Base-by-base conservation (phyloP, 2,888 invertebrate genomes). In the Oligia fasciuncula region DNA sequence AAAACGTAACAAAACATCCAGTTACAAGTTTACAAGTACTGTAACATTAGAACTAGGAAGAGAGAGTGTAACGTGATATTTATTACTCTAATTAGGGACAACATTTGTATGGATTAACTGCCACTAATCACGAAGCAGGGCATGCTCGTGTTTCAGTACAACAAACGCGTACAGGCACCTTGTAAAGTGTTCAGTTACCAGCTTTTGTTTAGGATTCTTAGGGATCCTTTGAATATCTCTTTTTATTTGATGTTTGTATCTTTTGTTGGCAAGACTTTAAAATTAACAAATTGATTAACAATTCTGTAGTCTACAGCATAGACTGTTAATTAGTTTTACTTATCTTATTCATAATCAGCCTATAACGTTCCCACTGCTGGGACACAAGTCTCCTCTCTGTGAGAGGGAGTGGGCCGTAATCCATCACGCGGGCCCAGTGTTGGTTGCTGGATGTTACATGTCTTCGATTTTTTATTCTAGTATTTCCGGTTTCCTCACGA, bases 41-140 rank as follows among this genome's bases (percentile, higher is more conserved):
- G 80, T 82, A 81, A 80, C 74, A 83, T 76, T 86, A 83, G 90
- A 92, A 92, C 87, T 81, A 93, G 92, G 93, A 93, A 93, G 91
- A 85, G 91, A 92, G 87, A 91, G 87, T 87, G 93, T 91, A 92
- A 93, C 89, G 35, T 81, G 92, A 93, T 93, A 93, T 91, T 92
- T 90, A 89, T 91, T 91, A 84, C 87, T 90, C 87, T 91, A 91
- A 92, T 91, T 92, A 91, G 88, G 90, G 91, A 87, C 89, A 87
- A 85, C 89, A 89, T 91, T 92, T 90, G 90, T 90, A 89, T 85
- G 89, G 88, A 89, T 90, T 88, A 91, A 87, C 87, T 85, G 80
- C 82, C 87, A 87, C 89, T 90, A 90, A 90, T 87, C 88, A 87
- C 87, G 88, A 79, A 78, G 67, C 49, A 67, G 81, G 80, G 75